These are phyloP conservation scores for Tachuris rubrigastra DNA, from an alignment of 2,113 vertebrate genomes.

Conservation along the genomic window DNA sequence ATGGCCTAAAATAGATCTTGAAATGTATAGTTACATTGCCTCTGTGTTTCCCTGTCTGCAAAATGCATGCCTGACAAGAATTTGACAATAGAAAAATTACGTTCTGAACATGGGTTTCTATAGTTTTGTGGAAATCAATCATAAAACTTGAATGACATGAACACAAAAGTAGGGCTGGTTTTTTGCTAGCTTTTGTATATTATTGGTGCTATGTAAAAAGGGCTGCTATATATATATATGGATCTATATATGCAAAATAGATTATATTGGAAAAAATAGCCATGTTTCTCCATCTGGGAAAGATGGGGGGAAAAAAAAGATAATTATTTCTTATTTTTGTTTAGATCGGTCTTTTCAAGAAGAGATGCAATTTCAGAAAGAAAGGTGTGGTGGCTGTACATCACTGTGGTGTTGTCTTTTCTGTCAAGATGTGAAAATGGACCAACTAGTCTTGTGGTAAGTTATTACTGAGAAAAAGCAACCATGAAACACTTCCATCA, in stretches of 20 bases:
- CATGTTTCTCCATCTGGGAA: neutral
- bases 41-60: neutral
- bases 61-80: neutral
- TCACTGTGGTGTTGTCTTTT: neutral
- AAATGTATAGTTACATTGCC: neutral
- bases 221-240: neutral
- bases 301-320: neutral
- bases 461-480: neutral
- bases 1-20: neutral
- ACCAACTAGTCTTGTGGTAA: neutral
- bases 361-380: neutral
- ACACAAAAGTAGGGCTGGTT: rapidly evolving
- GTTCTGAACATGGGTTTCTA: neutral
- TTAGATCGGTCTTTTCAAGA: neutral
- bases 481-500: neutral
- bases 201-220: neutral
- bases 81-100: neutral
- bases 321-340: neutral
- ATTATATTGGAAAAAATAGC: neutral
- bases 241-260: neutral
- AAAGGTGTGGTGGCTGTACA: neutral
- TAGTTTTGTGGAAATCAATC: neutral
- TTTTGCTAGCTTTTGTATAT: neutral
- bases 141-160: neutral
- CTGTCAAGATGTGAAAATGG: neutral